Conservation (phyloP, 1,140 invertebrate species). For the Glomeris maerens region DNA sequence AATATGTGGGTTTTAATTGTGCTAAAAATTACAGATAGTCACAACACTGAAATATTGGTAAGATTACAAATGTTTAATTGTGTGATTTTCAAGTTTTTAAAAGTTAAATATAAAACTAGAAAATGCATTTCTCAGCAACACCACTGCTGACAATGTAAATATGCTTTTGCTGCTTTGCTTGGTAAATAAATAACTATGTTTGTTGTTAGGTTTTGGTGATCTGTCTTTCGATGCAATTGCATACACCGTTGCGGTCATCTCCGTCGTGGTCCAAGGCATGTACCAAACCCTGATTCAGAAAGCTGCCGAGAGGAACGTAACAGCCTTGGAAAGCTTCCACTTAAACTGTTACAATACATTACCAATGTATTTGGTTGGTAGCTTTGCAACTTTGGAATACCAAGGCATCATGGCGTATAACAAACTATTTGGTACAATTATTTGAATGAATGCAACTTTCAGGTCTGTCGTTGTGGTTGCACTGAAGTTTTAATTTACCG, state of each 20-base stretch:
- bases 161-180: conserved; percentile 2
- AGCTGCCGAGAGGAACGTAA: conserved; percentile 25
- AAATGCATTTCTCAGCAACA: not conserved
- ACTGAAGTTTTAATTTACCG: conserved; percentile 7
- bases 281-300: conserved; percentile 37
- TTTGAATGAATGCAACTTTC: conserved; percentile 13
- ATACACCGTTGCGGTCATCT: conserved; percentile 33
- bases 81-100: not conserved
- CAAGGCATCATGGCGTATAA: conserved; percentile 9
- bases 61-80: not conserved
- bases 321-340: conserved; percentile 30
- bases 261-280: conserved; percentile 35
- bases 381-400: conserved; percentile 26
- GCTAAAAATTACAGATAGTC: not conserved
- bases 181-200: conserved; percentile 1
- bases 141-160: not conserved
- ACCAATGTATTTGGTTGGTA: conserved; percentile 28
- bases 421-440: conserved; percentile 8
- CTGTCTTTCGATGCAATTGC: conserved; percentile 32
- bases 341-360: conserved; percentile 35
- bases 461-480: conserved; percentile 18
- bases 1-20: too few relatives aligned
- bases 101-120: not conserved
- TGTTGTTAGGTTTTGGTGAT: conserved; percentile 33
- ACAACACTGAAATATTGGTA: not conserved